Base-by-base conservation (phyloP, 2,797 vertebrate species). In the Microctenopoma lineatum region DNA sequence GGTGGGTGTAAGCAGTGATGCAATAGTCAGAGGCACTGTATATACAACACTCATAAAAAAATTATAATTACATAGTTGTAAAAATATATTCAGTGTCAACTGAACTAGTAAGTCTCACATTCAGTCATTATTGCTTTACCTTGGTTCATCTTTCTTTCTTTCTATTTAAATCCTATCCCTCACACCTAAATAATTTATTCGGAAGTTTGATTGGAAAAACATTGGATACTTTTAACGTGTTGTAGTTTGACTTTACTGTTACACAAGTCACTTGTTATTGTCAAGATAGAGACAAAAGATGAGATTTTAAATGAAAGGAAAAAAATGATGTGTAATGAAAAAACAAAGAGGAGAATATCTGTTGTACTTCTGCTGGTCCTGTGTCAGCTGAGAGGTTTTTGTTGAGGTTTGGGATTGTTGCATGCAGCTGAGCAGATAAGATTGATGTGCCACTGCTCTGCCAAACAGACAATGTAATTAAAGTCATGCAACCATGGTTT, bases 401-500 rank as follows among this genome's bases (percentile, higher is more conserved):
- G 59, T 80, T 51, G 73, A 66, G 81, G 61, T 82, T 79, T 71
- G 63, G 63, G 59, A 64, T 73, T 85, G 84, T 73, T 84, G 66
- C 80, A 83, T 77, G 71, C 76, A 79, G 81, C 73, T 81, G 77
- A 83, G 69, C 77, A 85, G 88, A 88, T 82, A 85, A 85, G 86
- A 90, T 85, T 87, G 90, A 87, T 87, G 87, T 86, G 72, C 65
- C 70, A 57, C 73, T 53, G 78, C 85, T 84, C 84, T 67, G 75
- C 85, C 83, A 88, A 85, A 90, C 84, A 81, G 80, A 86, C 80
- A 88, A 83, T 85, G 64, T 88, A 86, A 91, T 90, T 91, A 89
- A 89, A 88, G 81, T 86, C 87, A 87, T 60, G 77, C 87, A 91
- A 81, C 79, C 84, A 79, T 84, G 81, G 69, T 61, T 61, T 72